These are phyloP conservation scores for Synodontis membranacea DNA, from an alignment of 2,113 vertebrate species.

Conservation along the genomic window DNA sequence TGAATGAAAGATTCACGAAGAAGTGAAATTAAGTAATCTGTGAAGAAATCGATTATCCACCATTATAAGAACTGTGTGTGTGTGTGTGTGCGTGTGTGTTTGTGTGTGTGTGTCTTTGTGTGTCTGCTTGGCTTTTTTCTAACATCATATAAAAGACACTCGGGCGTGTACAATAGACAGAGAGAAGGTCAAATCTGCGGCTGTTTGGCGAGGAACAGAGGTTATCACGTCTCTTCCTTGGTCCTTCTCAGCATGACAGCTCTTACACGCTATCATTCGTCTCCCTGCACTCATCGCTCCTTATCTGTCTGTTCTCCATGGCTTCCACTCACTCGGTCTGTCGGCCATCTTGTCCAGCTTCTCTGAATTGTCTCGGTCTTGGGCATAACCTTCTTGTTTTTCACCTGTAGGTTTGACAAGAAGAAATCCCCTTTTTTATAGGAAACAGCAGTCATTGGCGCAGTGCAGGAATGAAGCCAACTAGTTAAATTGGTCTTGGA, in stretches of 20 bases:
- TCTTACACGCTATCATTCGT: constrained; percentile 20
- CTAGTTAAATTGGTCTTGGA: not conserved
- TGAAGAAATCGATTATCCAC: not conserved
- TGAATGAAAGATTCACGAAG: not conserved
- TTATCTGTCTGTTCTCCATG: constrained; percentile 36
- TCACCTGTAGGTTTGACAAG: not conserved
- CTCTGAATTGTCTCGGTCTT: not conserved
- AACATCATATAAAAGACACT: not conserved
- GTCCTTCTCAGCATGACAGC: constrained; percentile 33
- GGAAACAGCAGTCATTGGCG: not conserved
- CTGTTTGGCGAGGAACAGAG: constrained; percentile 15
- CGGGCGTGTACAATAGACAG: constrained; percentile 18
- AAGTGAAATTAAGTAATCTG: not conserved
- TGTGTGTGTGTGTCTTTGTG: not conserved
- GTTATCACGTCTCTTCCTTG: constrained; percentile 43
- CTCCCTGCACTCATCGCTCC: constrained; percentile 16
- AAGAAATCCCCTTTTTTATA: not conserved
- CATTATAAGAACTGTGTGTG: not conserved
- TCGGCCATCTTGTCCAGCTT: not conserved
- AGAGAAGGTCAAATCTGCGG: constrained; percentile 19
- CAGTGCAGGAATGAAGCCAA: too few species aligned
- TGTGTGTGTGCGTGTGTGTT: not conserved
- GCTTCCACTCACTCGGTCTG: constrained; percentile 18
- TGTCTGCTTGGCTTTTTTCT: not conserved
- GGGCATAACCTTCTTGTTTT: not conserved